Conservation (phyloP, 23 tunicate genomes). For the Oikopleura albicans region DNA sequence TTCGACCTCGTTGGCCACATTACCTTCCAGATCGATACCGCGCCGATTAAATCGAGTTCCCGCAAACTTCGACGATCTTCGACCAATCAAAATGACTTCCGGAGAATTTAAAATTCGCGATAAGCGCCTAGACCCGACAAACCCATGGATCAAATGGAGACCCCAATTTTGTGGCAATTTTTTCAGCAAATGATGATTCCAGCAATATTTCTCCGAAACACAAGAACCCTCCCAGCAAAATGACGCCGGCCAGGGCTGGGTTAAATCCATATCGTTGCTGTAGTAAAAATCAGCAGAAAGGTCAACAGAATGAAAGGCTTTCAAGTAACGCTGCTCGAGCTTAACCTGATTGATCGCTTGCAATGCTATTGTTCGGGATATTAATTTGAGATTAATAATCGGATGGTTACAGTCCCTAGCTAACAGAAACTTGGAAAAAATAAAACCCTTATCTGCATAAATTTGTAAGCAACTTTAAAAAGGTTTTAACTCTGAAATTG, state of each 20-base stretch:
- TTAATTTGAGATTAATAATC: too few relatives aligned
- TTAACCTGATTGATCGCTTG: too few relatives aligned
- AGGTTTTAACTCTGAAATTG: too few relatives aligned
- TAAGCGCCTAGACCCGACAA: not conserved
- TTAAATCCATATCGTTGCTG: conserved; percentile 67
- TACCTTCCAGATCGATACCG: conserved; percentile 60
- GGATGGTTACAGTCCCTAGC: too few relatives aligned
- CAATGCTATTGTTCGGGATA: too few relatives aligned
- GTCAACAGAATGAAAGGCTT: conserved; percentile 62
- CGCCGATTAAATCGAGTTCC: conserved; percentile 69
- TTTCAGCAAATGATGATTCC: not conserved
- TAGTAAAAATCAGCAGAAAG: conserved; percentile 70
- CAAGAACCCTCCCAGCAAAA: too few relatives aligned
- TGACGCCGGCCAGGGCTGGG: conserved; percentile 46
- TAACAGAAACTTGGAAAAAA: too few relatives aligned
- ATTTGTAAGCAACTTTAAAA: too few relatives aligned
- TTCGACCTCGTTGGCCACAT: conserved; percentile 89
- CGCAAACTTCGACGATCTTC: conserved; percentile 53
- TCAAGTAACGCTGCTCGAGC: not conserved
- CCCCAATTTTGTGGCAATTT: not conserved
- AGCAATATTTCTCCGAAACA: conserved; percentile 4
- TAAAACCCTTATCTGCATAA: too few relatives aligned
- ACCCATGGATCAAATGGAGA: not conserved
- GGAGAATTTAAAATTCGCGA: conserved; percentile 17
- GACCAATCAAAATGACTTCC: conserved; percentile 53